Percentiles rank a stretch among this genome's conserved stretches.
Conservation (phyloP, 2,113 vertebrate species). For the Anas platyrhynchos region DNA sequence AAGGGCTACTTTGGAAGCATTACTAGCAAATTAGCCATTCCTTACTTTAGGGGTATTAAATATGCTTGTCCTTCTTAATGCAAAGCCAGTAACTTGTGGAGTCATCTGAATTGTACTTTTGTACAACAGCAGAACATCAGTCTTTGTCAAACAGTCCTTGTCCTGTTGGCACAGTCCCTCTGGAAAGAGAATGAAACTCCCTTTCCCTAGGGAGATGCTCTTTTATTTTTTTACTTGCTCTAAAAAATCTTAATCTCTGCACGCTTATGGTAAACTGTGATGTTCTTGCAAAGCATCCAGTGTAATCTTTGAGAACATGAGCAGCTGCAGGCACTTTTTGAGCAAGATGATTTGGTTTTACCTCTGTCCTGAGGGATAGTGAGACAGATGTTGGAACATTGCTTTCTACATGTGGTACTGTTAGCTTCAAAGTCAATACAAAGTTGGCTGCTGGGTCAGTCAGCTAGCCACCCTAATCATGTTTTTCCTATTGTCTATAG, state of each 20-base stretch:
- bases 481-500: neutral
- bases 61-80: neutral
- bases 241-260: neutral
- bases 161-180: neutral
- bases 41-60: neutral
- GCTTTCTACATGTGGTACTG: neutral
- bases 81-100: neutral
- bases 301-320: neutral
- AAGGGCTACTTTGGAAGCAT: neutral
- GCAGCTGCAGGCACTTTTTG: neutral
- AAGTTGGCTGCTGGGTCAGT: neutral
- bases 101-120: neutral
- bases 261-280: neutral
- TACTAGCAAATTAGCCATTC: neutral
- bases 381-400: neutral
- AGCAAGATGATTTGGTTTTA: neutral
- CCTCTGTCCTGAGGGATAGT: neutral
- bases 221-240: neutral
- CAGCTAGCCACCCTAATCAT: neutral
- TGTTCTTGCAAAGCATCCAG: neutral
- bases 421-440: neutral
- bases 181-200: neutral
- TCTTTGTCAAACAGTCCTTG: neutral
- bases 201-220: neutral
- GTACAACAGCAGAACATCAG: neutral